Conservation (phyloP, 2,888 invertebrate genomes). For the Habrosyne pyritoides region DNA sequence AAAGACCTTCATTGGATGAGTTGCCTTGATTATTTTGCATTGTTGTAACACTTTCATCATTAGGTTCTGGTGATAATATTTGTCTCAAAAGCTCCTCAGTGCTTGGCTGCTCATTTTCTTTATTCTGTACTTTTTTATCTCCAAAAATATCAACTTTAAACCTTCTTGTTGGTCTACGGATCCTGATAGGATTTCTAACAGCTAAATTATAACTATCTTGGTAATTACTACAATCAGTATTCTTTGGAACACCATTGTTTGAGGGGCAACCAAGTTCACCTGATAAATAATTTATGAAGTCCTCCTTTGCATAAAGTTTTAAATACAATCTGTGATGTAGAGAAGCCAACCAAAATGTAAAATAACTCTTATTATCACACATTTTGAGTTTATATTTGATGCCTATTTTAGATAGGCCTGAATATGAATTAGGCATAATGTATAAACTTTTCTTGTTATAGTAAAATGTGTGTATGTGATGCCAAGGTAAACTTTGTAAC, state of each 20-base stretch:
- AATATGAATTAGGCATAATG: constrained; percentile 82
- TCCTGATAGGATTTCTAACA: constrained; percentile 69
- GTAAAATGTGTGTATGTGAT: constrained; percentile 89
- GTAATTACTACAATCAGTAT: constrained; percentile 73
- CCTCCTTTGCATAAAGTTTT: constrained; percentile 88
- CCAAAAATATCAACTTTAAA: constrained; percentile 78
- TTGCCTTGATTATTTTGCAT: constrained; percentile 54
- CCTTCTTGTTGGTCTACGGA: constrained; percentile 73
- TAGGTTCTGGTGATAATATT: constrained; percentile 64
- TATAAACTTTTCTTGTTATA: constrained; percentile 89
- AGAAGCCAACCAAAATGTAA: constrained; percentile 90
- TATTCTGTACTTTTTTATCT: constrained; percentile 84
- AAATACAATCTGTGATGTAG: constrained; percentile 90
- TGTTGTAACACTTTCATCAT: constrained; percentile 52
- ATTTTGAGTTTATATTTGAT: constrained; percentile 89
- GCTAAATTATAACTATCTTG: constrained; percentile 80
- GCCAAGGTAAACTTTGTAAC: constrained; percentile 84
- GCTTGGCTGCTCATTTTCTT: constrained; percentile 87
- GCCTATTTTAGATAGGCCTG: constrained; percentile 82
- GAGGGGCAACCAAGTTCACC: constrained; percentile 84
- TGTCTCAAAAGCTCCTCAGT: constrained; percentile 70
- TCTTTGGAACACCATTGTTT: constrained; percentile 60
- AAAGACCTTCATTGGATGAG: constrained; percentile 74
- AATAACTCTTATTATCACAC: constrained; percentile 89
- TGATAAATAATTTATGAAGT: constrained; percentile 86